Conservation (phyloP, 2,113 vertebrate species). For the Echinops telfairi region DNA sequence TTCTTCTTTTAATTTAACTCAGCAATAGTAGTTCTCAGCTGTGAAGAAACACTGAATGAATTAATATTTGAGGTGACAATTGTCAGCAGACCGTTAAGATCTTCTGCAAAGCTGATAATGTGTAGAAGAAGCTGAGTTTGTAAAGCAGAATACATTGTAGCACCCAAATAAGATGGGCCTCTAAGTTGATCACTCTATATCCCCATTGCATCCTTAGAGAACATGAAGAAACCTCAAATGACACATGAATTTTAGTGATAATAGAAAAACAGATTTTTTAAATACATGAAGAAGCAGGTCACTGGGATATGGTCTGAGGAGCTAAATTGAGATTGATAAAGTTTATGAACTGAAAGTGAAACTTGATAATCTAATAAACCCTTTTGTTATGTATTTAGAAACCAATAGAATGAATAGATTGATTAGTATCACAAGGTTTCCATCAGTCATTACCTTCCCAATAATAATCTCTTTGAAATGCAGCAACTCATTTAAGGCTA, state of each 20-base stretch:
- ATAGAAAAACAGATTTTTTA: constrained; percentile 53
- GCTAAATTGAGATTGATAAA: constrained; percentile 49
- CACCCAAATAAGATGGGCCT: constrained; percentile 26
- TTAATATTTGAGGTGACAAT: constrained; percentile 67
- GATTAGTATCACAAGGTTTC: neutral
- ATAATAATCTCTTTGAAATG: constrained; percentile 24
- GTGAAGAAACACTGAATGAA: constrained; percentile 80
- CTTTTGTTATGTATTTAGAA: constrained; percentile 31
- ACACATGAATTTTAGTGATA: constrained; percentile 3
- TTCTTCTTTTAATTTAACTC: constrained; percentile 50
- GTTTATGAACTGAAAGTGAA: constrained; percentile 31
- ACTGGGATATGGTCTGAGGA: neutral
- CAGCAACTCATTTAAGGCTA: neutral
- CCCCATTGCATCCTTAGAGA: neutral
- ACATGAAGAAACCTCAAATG: constrained; percentile 29
- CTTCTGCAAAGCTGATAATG: constrained; percentile 49
- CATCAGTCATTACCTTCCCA: neutral
- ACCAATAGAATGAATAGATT: neutral
- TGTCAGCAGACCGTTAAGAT: constrained; percentile 59
- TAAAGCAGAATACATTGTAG: constrained; percentile 52
- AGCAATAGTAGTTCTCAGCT: constrained; percentile 56
- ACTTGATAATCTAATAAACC: neutral
- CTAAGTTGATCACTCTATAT: neutral
- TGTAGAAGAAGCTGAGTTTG: constrained; percentile 47
- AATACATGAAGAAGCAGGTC: neutral